Base-by-base conservation (phyloP, 2,888 invertebrate genomes). In the Lobophora halterata region DNA sequence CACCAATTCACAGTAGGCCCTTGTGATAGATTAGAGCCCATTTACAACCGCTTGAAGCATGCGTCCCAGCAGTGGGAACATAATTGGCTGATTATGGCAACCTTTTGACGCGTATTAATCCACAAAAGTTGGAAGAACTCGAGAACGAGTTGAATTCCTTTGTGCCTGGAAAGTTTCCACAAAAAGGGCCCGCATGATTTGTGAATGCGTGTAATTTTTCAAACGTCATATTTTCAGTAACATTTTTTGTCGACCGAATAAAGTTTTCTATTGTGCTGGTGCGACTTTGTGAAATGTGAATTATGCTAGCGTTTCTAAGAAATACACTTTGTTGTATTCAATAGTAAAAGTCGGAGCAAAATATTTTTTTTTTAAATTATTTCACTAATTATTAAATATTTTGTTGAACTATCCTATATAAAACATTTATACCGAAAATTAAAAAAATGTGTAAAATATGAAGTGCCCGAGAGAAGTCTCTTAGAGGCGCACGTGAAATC, bases 191-290 rank as follows among this genome's bases (percentile, higher is more conserved):
- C 79, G 79, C 71, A 79, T 82, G 83, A 85, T 85, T 86, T 85
- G 80, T 85, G 85, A 82, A 81, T 80, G 83, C 78, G 85, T 83
- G 85, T 87, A 83, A 87, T 87, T 86, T 87, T 82, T 87, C 85
- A 86, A 77, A 83, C 77, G 85, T 87, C 86, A 86, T 81, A 82
- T 85, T 85, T 85, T 85, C 83, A 79, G 77, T 77, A 75, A 77
- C 78, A 72, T 68, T 75, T 77, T 73, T 52, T 74, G 67, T 70
- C 74, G 63, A 75, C 71, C 69, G 70, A 75, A 76, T 73, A 82
- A 86, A 86, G 71, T 86, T 86, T 55, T 59, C 79, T 64, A 79
- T 86, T 87, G 81, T 87, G 71, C 32, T 66, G 52, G 65, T 57
- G 63, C 62, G 79, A 81, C 79, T 83, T 81, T 79, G 71, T 71